Evolutionary conservation across 2,797 vertebrate genomes (phyloP), one percentile per base, ranked within the genome.

Genomic region (Spea hammondii): DNA sequence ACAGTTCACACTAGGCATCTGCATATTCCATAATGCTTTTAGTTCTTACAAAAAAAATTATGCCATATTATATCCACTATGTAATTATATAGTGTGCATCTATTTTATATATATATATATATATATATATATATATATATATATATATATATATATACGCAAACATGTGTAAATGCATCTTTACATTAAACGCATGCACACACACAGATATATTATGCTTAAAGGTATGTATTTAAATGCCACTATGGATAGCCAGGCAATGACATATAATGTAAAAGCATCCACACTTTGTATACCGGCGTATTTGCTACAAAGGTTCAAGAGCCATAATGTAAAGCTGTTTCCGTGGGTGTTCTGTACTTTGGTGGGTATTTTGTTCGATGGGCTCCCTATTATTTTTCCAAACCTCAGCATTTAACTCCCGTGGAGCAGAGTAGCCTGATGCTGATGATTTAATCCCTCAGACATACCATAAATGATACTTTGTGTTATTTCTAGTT

Each of bases 401-500:
- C 50, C 48, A 69, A 51, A 51, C 67, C 51, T 69, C 70, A 59
- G 13, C 55, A 60, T 55, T 57, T 72, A 57, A 72, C 51, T 46
- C 62, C 11, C 59, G 70, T 13, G 59, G 70, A 46, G 12, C 11
- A 70, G 50, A 44, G 50, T 12, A 62, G 10, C 32, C 6, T 6
- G 12, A 51, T 69, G 44, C 74, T 57, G 64, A n/a, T 47, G 68
- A 51, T 46, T 82, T 59, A 14, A 0, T 0, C 14, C 79, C 55
- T 45, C 48, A 75, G 85, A 84, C 17, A 7, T 83, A n/a, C 69
- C 46, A 8, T 55, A 65, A 72, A 71, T 48, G 32, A 78, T 80
- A 13, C 17, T 82, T 13, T 5, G 12, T 0, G 0, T 76, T 84
- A 45, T 70, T 83, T 13, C 64, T 82, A 77, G 79, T 83, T 70